Evolutionary conservation across 2,797 vertebrate genomes (phyloP).

Genomic region (Acomys russatus): DNA sequence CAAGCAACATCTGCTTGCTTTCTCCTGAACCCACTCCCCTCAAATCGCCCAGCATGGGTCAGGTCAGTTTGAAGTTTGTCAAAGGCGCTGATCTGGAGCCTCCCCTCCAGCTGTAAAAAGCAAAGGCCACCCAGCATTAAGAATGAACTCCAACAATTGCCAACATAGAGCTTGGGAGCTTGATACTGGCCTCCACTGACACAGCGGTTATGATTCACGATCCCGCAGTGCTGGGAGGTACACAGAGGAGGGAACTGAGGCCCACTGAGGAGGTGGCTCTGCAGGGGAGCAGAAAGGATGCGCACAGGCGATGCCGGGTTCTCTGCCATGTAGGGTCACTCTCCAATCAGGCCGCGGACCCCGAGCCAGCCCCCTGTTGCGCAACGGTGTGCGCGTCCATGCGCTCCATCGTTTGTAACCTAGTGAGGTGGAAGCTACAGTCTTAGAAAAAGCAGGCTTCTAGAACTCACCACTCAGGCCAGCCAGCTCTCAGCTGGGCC

Average conservation of each 20-base stretch:
- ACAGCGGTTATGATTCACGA: conserved; percentile 61
- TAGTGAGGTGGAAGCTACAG: background rate
- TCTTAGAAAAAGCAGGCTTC: conserved; percentile 49
- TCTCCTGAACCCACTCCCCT: background rate
- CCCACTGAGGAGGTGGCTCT: background rate
- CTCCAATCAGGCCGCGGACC: conserved; percentile 51
- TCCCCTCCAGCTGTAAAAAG: conserved; percentile 9
- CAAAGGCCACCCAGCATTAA: background rate
- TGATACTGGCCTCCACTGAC: conserved; percentile 47
- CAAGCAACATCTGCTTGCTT: background rate
- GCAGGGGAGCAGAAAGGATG: background rate
- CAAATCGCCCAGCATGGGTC: background rate
- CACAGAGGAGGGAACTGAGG: conserved; percentile 48
- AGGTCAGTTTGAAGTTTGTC: background rate
- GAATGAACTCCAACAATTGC: conserved; percentile 39
- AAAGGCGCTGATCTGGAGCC: background rate
- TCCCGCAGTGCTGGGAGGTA: conserved; percentile 8
- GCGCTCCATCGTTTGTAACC: background rate
- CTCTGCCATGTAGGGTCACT: background rate
- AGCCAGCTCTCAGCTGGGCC: background rate
- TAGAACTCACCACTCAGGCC: conserved; percentile 70
- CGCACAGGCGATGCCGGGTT: background rate
- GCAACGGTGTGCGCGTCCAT: background rate
- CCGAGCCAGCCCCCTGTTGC: background rate
- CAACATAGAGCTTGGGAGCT: conserved; percentile 54